Percentiles rank a stretch among this genome's conserved stretches.
Evolutionary conservation across 2,797 vertebrate genomes (phyloP).

Genomic region (Helostoma temminkii): DNA sequence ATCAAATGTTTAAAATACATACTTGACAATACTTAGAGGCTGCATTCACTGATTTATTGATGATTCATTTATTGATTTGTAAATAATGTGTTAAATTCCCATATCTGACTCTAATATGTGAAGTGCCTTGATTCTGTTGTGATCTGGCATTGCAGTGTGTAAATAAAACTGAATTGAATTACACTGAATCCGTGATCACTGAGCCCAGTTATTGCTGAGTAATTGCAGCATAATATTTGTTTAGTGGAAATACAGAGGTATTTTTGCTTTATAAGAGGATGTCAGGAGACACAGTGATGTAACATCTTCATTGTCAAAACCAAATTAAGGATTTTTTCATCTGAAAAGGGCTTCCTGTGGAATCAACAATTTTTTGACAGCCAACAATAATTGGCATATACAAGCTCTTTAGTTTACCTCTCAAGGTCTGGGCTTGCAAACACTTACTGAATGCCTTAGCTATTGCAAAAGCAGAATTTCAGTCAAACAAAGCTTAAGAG

Average conservation of each 20-base stretch:
- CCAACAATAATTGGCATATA: slow-evolving; percentile 32
- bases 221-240: slow-evolving; percentile 31
- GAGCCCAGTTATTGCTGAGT: slow-evolving; percentile 8
- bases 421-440: slow-evolving; percentile 25
- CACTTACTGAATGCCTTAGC: background rate
- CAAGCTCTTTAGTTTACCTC: slow-evolving; percentile 42
- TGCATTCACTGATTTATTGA: slow-evolving; percentile 13
- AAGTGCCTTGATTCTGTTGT: no score
- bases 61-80: background rate
- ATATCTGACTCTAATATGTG: no score
- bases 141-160: no score
- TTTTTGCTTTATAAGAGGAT: slow-evolving; percentile 38
- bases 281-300: slow-evolving; percentile 25
- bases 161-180: no score
- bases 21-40: background rate
- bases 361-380: slow-evolving; percentile 43
- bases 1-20: background rate
- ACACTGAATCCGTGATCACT: background rate
- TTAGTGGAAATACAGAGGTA: slow-evolving; percentile 23
- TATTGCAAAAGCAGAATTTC: slow-evolving; percentile 16
- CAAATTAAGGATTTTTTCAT: slow-evolving; percentile 49
- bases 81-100: slow-evolving; percentile 11
- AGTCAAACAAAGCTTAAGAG: slow-evolving; percentile 8
- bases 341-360: slow-evolving; percentile 24
- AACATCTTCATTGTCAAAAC: slow-evolving; percentile 40